Percentiles rank a stretch among this genome's conserved stretches.
Conservation (phyloP, 2,113 vertebrate genomes). For the Mesembrinibis cayennensis region DNA sequence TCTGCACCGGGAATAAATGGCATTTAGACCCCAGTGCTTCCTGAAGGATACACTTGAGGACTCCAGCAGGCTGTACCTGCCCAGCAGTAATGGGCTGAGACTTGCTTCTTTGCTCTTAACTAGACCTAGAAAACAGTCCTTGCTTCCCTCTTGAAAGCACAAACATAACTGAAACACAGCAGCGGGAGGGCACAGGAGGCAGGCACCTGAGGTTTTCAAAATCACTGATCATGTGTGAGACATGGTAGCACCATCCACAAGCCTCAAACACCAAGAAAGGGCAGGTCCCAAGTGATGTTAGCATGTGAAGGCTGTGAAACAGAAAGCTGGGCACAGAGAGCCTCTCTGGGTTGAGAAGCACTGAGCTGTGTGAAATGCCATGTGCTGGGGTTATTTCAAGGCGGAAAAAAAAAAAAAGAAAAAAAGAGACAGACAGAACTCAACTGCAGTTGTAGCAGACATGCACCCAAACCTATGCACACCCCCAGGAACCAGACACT, state of each 20-base stretch:
- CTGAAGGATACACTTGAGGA: neutral
- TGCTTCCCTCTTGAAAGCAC: neutral
- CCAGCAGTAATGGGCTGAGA: neutral
- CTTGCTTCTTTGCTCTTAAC: neutral
- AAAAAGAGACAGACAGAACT: neutral
- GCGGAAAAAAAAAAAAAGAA: too few relatives aligned
- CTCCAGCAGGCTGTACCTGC: neutral
- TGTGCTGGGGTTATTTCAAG: neutral
- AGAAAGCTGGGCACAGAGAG: neutral
- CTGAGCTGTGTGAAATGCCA: neutral
- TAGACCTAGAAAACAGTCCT: neutral
- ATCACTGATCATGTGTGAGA: rapidly evolving
- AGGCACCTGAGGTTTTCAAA: neutral
- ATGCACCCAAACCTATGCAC: neutral
- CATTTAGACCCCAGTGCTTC: neutral
- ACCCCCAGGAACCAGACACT: neutral
- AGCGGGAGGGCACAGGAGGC: neutral
- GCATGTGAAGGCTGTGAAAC: neutral
- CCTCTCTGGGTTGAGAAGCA: neutral
- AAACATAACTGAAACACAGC: neutral
- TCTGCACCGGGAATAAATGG: neutral
- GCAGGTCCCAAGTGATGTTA: neutral
- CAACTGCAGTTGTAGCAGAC: neutral
- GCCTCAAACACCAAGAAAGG: neutral
- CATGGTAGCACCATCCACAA: neutral